Evolutionary conservation across 2,888 invertebrate species (phyloP), one percentile per base, ranked within the genome.

Genomic region (Dicyrtoma fusca): DNA sequence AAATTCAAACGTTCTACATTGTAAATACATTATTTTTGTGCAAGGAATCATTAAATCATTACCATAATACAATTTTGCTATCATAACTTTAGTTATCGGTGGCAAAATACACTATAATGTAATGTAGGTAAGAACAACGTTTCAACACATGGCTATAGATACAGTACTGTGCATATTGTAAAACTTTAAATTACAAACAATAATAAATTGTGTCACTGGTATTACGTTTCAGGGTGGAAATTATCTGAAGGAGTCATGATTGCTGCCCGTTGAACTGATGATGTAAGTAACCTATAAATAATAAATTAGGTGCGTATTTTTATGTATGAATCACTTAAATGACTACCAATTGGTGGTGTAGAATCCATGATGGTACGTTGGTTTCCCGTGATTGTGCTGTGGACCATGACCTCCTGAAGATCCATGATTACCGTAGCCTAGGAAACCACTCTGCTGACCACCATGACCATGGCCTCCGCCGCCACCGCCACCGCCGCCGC

Each of bases 281-380:
- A n/a, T 34, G 34, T 34, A 8, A 5, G 34, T 34, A 34, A 34
- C 34, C 25, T 45, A 63, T 63, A 55, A 69, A 4, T 26, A 61
- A 49, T 45, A 59, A 26, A 62, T 70, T 63, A 63, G 17, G 21
- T 44, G 14, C 3, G 42, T 8, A 57, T 13, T n/a, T 45, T 59
- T 45, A 47, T n/a, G 5, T 55, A 57, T 8, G 11, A 42, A 59
- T 44, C 25, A 21, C 17, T 65, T 49, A 47, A 47, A 64, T 51
- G 51, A 19, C 34, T 34, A 61, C 25, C 26, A 71, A 13, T 44
- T 34, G 3, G 64, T 42, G 23, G 71, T 71, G 55, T 71, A 71
- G 21, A 71, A 71, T 17, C 71, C 71, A 23, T 71, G 71, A 42
- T 71, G 71, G 23, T 71, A 71, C 11, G 71, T 64, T 19, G 71